Base-by-base conservation (phyloP, 2,113 vertebrate genomes). In the Brachypodius melanocephalos region DNA sequence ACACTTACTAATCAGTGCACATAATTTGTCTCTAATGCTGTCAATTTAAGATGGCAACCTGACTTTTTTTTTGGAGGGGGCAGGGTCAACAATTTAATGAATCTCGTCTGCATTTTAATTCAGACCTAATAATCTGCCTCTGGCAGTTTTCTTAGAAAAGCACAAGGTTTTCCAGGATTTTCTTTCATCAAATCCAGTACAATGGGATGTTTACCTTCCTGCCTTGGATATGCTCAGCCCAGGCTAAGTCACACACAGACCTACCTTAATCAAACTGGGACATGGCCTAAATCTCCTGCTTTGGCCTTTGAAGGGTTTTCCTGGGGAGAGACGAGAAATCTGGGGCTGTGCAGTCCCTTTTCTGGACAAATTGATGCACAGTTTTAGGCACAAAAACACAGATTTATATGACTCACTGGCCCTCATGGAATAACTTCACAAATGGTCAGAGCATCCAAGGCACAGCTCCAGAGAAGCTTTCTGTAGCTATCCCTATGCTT, bases 11-110 rank as follows among this genome's bases (percentile, higher is more conserved):
- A 98, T 98, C 98, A 98, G 97, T 5, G 26, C 97, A 98, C 97
- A 98, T 97, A 97, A 98, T 98, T 98, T 97, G 95, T 96, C 97
- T 97, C 96, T 97, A 97, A 98, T 96, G 97, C 98, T 98, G 97
- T 97, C 98, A 97, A 96, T 98, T 97, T 97, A 96, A 97, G 96
- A 98, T 90, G 96, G 97, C 96, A 98, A 96, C 97, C 96, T 94
- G 97, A 97, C 93, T 97, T 97, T 96, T 96, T n/a, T 98, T 98
- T 97, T 96, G 90, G 96, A 97, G 97, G 97, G 96, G 96, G 96
- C 95, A 97, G 97, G 97, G 97, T 98, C 97, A 98, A 97, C 95
- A 97, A 98, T 97, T 98, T 98, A 98, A 98, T 98, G 98, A 98
- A 98, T 97, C 97, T 98, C 16, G 95, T 97, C 97, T 98, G 97